Percentiles rank a stretch among this genome's conserved stretches.
These are phyloP conservation scores for Archips xylosteana DNA, from an alignment of 2,888 invertebrate genomes.

Conservation along the genomic window DNA sequence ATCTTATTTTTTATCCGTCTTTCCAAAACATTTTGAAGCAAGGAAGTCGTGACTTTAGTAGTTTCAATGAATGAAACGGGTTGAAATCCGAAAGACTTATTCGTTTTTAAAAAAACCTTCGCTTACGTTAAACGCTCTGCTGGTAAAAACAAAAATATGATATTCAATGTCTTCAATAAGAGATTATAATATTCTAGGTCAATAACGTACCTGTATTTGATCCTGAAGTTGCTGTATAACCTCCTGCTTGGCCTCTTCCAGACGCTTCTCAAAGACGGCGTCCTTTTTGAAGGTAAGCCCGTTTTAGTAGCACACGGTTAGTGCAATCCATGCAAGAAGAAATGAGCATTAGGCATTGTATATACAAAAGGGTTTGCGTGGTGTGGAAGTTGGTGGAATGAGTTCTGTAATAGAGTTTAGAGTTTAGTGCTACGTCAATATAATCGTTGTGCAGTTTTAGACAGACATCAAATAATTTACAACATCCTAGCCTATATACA, in stretches of 20 bases:
- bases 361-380: slow-evolving; percentile 21
- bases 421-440: background rate
- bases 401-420: background rate
- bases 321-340: slow-evolving; percentile 79
- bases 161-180: no score
- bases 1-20: no score
- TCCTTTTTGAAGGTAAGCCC: slow-evolving; percentile 53
- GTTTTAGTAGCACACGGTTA: slow-evolving; percentile 77
- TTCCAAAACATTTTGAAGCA: no score
- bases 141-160: no score
- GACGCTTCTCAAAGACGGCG: slow-evolving; percentile 55
- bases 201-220: slow-evolving; percentile 89
- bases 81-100: no score
- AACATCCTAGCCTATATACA: no score
- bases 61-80: no score
- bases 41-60: no score
- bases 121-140: no score
- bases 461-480: no score
- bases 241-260: slow-evolving; percentile 80
- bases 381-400: background rate
- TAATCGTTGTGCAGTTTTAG: background rate
- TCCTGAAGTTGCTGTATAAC: slow-evolving; percentile 89
- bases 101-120: no score
- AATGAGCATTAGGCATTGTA: slow-evolving; percentile 50
- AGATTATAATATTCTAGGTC: no score